A percentile compares a stretch with the other conserved stretches of the same genome.
phyloP scores from a whole-genome alignment of 2,113 vertebrate species.

The Miniopterus natalensis region DNA sequence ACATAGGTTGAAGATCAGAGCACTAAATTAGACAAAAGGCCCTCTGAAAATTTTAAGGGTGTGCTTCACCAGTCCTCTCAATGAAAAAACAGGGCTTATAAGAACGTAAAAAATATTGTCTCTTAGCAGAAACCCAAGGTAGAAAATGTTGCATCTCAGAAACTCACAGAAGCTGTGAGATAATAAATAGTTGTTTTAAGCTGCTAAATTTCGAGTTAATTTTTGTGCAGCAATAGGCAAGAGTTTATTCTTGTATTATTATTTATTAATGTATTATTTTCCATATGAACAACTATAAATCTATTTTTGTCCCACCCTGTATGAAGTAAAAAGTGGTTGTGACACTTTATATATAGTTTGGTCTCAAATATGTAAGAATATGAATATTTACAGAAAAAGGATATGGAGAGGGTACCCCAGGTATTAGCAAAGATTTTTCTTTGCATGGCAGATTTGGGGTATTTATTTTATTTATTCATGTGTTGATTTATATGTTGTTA shows the following conservation, averaged over 20 bases:
- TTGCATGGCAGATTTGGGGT: background rate
- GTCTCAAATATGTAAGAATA: background rate
- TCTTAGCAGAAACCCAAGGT: background rate
- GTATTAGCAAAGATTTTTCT: constrained; percentile 37
- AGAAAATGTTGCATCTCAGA: background rate
- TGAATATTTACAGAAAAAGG: background rate
- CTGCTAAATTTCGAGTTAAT: background rate
- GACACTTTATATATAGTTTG: background rate
- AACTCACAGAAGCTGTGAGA: background rate
- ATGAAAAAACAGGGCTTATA: background rate
- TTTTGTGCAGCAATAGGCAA: background rate
- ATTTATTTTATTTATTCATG: background rate
- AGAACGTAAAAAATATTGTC: background rate
- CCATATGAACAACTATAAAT: background rate
- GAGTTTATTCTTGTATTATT: background rate
- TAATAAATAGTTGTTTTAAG: constrained; percentile 38
- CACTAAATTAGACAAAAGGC: background rate
- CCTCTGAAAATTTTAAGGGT: background rate
- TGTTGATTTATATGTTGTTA: background rate
- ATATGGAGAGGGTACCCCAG: background rate
- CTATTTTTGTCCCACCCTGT: background rate
- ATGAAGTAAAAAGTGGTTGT: background rate
- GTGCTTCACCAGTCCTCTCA: background rate
- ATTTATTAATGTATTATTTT: background rate
- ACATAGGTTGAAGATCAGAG: background rate